Percentiles rank a stretch among this genome's conserved stretches.
phyloP scores from a whole-genome alignment of 2,797 vertebrate species.

The Hemibagrus guttatus region DNA sequence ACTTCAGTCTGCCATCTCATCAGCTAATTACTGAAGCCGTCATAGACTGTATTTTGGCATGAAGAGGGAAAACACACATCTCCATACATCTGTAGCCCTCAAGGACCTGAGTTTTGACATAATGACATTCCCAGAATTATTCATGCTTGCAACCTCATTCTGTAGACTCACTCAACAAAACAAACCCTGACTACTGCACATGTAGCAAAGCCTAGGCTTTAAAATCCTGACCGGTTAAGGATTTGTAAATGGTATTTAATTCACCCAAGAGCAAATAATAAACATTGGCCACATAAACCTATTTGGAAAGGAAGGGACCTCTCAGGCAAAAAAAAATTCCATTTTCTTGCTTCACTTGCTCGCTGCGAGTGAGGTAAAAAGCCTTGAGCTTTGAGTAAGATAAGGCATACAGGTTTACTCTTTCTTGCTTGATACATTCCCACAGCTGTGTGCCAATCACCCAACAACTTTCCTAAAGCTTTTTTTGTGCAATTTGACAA shows the following conservation, averaged over 20 bases:
- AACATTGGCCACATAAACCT: slow-evolving; percentile 45
- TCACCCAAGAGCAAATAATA: slow-evolving; percentile 50
- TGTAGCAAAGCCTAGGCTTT: slow-evolving; percentile 17
- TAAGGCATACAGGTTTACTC: slow-evolving; percentile 41
- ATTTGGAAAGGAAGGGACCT: slow-evolving; percentile 42
- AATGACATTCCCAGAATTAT: not conserved
- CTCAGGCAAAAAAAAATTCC: slow-evolving; percentile 47
- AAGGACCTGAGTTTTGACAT: not conserved
- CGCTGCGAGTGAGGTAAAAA: slow-evolving; percentile 44
- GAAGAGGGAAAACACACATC: not conserved
- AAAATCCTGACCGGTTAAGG: slow-evolving; percentile 42
- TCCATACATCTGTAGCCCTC: not conserved
- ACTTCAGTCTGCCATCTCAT: not conserved
- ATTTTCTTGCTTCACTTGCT: slow-evolving; percentile 58
- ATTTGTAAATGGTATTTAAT: slow-evolving; percentile 55
- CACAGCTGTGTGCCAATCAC: slow-evolving; percentile 46
- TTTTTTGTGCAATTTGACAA: slow-evolving; percentile 35
- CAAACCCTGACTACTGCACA: slow-evolving; percentile 3
- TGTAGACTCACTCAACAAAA: not conserved
- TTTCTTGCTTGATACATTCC: slow-evolving; percentile 31
- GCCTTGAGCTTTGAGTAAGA: slow-evolving; percentile 51
- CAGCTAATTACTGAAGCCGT: slow-evolving; percentile 4
- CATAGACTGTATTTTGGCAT: not conserved
- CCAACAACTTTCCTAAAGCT: slow-evolving; percentile 41
- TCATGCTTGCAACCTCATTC: not conserved